Evolutionary conservation across 1,140 invertebrate species (phyloP), one percentile per base, ranked within the genome.

Genomic region (Chymomyza costata): DNA sequence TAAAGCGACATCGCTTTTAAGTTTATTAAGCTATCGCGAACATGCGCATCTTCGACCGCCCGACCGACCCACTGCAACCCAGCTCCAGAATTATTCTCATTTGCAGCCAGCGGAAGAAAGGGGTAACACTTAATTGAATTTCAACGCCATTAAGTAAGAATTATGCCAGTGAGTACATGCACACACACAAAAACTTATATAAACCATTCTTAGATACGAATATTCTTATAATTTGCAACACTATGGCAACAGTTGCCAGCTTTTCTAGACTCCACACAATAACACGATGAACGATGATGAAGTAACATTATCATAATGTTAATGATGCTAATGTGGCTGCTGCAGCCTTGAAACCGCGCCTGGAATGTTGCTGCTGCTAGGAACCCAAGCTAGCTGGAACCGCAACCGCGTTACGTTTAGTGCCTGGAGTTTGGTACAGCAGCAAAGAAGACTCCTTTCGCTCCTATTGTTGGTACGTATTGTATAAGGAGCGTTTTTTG

Each of bases 1-100:
- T 71, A 70, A 76, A 76, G 61, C 54, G 44, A 34, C 39, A 50
- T 25, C 57, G 54, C 66, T 78, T 64, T 67, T 70, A 78, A 78
- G 66, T 67, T 78, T 71, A 78, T 78, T 78, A 78, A 78, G 71
- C 67, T 78, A 78, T 80, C 54, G 48, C 66, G 78, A 70, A 70
- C 71, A 78, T 67, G 67, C 58, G 51, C 53, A 47, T n/a, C n/a
- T n/a, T n/a, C n/a, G n/a, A n/a, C n/a, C n/a, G n/a, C n/a, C n/a
- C n/a, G n/a, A n/a, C n/a, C n/a, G n/a, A n/a, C n/a, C n/a, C n/a
- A n/a, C n/a, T n/a, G n/a, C n/a, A n/a, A n/a, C n/a, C n/a, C n/a
- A n/a, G n/a, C n/a, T n/a, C n/a, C n/a, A n/a, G n/a, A n/a, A n/a
- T n/a, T n/a, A n/a, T n/a, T n/a, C n/a, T n/a, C n/a, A n/a, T n/a